Evolutionary conservation across 2,888 invertebrate genomes (phyloP), one percentile per base, ranked within the genome.

Genomic region (Latrodectus elegans): DNA sequence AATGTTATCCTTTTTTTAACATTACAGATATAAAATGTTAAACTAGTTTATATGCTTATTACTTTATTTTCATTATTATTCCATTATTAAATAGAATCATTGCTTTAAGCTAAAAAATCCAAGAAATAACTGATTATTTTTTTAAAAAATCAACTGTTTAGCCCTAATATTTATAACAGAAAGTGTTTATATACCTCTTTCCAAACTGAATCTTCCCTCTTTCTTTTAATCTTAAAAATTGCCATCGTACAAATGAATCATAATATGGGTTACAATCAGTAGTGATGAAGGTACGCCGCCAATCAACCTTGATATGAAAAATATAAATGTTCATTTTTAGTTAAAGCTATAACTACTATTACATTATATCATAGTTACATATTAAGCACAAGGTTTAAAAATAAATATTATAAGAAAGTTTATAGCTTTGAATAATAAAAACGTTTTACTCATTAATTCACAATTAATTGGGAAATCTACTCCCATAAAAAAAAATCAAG

Each of bases 241-340:
- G 99, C 99, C 99, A 99, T 84, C 96, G 94, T 0, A 99, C 96
- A 93, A 99, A 99, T 0, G 98, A 98, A 93, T 99, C 99, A 92
- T 95, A 99, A 92, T 96, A 99, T 0, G 97, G 98, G 93, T 99
- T 99, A 0, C 95, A 97, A 93, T 99, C 99, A 0, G 99, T 99
- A 3, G 99, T 99, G 89, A 99, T 96, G 92, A 99, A 99, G n/a
- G 96, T 95, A 79, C 99, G 94, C 67, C 99, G 94, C 99, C 99
- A 99, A 93, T 99, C 99, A 90, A 97, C 95, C 96, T 98, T 26
- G 4, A 78, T 12, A 53, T 15, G 67, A 53, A 60, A 12, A 68
- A 17, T 71, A 51, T 26, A 65, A 12, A 76, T 15, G 1, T 38
- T n/a, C 53, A 38, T 49, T 64, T 38, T 6, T 60, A 60, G 10